These are phyloP conservation scores for Pheosia tremula DNA, from an alignment of 2,888 invertebrate genomes.

Conservation along the genomic window DNA sequence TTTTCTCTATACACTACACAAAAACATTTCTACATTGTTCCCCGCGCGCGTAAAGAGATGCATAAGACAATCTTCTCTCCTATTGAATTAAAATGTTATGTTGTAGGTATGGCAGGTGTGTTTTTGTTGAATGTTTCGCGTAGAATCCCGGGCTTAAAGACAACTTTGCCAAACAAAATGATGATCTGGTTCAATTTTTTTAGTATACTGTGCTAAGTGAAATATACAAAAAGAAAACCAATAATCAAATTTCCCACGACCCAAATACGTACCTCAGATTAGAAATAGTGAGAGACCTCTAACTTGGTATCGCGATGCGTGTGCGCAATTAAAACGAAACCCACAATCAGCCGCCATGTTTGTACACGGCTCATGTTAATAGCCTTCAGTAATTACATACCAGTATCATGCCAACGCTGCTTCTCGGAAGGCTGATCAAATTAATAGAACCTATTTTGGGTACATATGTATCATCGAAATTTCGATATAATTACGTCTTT, in stretches of 20 bases:
- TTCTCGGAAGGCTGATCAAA: constrained; percentile 83
- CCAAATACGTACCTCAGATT: constrained; percentile 59
- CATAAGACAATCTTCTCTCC: too few relatives aligned
- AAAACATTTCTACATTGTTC: too few relatives aligned
- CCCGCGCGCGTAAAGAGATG: too few relatives aligned
- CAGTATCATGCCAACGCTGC: constrained; percentile 77
- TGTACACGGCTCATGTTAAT: constrained; percentile 84
- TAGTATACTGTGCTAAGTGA: constrained; percentile 25
- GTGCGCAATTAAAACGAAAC: constrained; percentile 84
- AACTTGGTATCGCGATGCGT: constrained; percentile 77
- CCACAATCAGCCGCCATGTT: constrained; percentile 84
- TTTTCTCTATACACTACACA: too few relatives aligned
- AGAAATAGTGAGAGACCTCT: constrained; percentile 72
- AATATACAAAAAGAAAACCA: constrained; percentile 64
- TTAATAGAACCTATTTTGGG: constrained; percentile 80
- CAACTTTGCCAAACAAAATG: constrained; percentile 6
- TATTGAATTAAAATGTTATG: too few relatives aligned
- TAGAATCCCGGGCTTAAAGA: too few relatives aligned
- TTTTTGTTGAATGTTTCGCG: too few relatives aligned
- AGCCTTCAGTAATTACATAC: constrained; percentile 82
- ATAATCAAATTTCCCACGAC: constrained; percentile 77
- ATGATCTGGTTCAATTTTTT: constrained; percentile 28
- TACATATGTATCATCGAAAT: constrained; percentile 47
- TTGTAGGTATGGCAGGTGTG: too few relatives aligned
- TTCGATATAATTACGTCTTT: constrained; percentile 40